These are phyloP conservation scores for Caenorhabditis sp. DNA, from an alignment of 2,888 invertebrate genomes.

Conservation along the genomic window DNA sequence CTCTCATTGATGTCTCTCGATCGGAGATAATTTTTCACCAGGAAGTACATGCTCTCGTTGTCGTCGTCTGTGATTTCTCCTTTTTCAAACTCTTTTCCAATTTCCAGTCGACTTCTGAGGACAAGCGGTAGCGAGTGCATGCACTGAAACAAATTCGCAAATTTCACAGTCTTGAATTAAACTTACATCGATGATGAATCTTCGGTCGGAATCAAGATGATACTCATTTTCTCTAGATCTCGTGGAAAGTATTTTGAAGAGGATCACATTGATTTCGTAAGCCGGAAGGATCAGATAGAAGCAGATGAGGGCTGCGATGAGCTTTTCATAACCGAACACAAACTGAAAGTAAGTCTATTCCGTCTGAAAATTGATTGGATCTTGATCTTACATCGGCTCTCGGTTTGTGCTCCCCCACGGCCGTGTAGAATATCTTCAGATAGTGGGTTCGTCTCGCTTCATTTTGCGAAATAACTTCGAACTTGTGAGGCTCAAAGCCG, in stretches of 20 bases:
- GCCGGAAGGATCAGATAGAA: conserved; percentile 25
- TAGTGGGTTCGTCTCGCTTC: conserved; percentile 15
- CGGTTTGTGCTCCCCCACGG: conserved; percentile 1
- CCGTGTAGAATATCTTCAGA: conserved; percentile 21
- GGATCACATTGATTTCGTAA: conserved; percentile 8
- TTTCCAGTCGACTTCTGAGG: conserved; percentile 7
- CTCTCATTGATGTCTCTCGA: too few species aligned
- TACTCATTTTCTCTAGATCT: too few species aligned
- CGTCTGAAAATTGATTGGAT: too few species aligned
- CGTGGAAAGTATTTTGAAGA: conserved; percentile 24
- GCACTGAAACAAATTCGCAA: neutral
- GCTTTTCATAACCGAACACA: too few species aligned
- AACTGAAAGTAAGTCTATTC: too few species aligned
- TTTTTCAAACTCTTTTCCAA: conserved; percentile 2
- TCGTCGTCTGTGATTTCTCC: conserved; percentile 5
- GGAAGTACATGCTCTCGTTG: conserved; percentile 23
- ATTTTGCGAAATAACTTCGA: neutral
- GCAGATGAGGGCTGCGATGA: neutral
- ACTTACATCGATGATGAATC: neutral
- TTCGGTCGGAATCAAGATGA: too few species aligned
- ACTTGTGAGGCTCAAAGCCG: conserved; percentile 3
- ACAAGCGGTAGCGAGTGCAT: conserved; percentile 2
- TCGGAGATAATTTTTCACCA: too few species aligned
- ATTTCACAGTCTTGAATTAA: neutral
- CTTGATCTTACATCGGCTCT: conserved; percentile 9